Conservation (phyloP, 1,140 invertebrate species). For the Habropoda laboriosa region DNA sequence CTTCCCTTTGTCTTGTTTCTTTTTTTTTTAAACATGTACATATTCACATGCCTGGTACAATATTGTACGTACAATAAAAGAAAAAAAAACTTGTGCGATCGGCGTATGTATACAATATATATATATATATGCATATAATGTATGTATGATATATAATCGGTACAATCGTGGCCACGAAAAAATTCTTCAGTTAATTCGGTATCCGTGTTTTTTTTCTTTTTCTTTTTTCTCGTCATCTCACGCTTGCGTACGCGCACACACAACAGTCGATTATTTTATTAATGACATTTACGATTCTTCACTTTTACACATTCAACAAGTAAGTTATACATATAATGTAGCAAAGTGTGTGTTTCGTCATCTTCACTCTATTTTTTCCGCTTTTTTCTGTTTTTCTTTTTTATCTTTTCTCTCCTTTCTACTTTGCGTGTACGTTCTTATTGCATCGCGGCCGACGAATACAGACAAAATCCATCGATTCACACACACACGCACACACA, state of each 20-base stretch:
- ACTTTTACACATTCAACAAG: constrained; percentile 18
- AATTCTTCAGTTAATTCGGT: constrained; percentile 22
- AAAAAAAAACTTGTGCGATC: constrained; percentile 65
- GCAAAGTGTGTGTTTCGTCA: neutral
- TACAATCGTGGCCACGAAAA: constrained; percentile 48
- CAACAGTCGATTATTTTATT: constrained; percentile 19
- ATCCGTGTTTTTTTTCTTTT: constrained; percentile 19
- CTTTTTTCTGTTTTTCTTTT: no score
- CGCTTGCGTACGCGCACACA: constrained; percentile 20
- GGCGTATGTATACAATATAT: constrained; percentile 51
- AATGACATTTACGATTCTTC: constrained; percentile 38
- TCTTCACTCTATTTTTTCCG: no score
- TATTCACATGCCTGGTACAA: constrained; percentile 43
- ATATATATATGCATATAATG: constrained; percentile 22
- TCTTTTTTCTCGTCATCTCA: neutral
- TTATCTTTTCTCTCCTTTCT: neutral
- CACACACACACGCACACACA: no score
- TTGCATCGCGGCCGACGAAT: neutral
- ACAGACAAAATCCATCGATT: neutral
- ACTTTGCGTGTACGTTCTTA: neutral
- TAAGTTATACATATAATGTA: neutral
- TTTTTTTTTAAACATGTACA: constrained; percentile 44
- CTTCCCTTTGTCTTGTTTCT: no score
- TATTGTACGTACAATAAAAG: constrained; percentile 57
- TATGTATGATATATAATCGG: constrained; percentile 4